Base-by-base conservation (phyloP, 2,113 vertebrate genomes). In the Perognathus longimembris region DNA sequence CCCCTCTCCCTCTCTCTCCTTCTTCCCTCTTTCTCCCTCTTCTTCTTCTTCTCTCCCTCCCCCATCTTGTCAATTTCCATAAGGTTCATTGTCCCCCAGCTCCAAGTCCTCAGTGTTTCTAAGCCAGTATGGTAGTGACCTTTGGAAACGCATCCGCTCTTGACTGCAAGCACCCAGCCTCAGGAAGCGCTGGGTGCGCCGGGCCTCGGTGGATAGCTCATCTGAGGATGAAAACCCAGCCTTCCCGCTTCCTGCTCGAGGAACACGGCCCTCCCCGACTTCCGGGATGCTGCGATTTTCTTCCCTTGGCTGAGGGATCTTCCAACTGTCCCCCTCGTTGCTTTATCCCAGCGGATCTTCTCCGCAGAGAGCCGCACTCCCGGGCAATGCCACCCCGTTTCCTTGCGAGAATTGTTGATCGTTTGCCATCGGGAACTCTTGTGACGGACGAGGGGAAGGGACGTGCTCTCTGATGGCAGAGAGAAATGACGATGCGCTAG, bases 381-480 rank as follows among this genome's bases (percentile, higher is more conserved):
- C 17, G 34, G 93, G 95, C 93, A 94, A 93, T 95, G 93, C 94
- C 94, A 94, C 93, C 87, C 88, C 92, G 92, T 93, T 92, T 93
- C 89, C 85, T 96, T 95, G 90, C 87, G 88, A 96, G 91, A 94
- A 96, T 81, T 90, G 87, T 96, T 94, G 85, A 84, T 88, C 94
- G 91, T 92, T 94, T 94, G n/a, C 96, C 95, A 96, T 94, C 94
- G 94, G 95, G 92, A 96, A 94, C 95, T 96, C 75, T 95, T 86
- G 84, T 88, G 92, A 91, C 75, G 57, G 80, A 18, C 3, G 12
- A 1, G 83, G 64, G 89, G 64, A 57, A 94, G 9, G 38, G 82
- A 96, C 79, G 78, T 61, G 42, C 66, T 96, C 88, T 93, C 91
- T 88, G 85, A 82, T 3, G 90, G 75, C 81, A 93, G 74, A 73